phyloP scores from a whole-genome alignment of 2,888 invertebrate genomes.

The Mythimna pallens region DNA sequence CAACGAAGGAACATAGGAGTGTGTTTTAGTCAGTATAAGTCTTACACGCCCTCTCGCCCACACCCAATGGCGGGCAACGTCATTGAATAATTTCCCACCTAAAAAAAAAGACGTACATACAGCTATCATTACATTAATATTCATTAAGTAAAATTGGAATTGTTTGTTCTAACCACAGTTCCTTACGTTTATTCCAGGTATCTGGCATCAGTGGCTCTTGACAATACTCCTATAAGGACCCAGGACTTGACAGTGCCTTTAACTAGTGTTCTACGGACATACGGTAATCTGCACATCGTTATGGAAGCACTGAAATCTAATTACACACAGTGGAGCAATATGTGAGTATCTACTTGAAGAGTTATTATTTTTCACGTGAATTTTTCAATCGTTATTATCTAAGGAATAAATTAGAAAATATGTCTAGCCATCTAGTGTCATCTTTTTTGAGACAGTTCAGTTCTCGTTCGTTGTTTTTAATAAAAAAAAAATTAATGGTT shows the following conservation, averaged over 20 bases:
- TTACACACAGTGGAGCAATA: slow-evolving; percentile 77
- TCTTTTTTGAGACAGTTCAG: not conserved
- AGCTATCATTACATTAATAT: too few species aligned
- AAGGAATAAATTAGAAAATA: too few species aligned
- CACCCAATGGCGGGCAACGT: too few species aligned
- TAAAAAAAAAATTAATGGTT: too few species aligned
- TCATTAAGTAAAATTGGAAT: too few species aligned
- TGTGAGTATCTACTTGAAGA: slow-evolving; percentile 73
- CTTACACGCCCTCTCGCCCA: too few species aligned
- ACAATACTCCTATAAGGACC: slow-evolving; percentile 79
- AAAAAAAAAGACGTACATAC: too few species aligned
- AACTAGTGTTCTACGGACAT: slow-evolving; percentile 86
- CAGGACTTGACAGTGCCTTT: slow-evolving; percentile 86
- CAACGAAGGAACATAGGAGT: too few species aligned
- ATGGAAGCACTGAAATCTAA: slow-evolving; percentile 87
- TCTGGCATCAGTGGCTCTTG: slow-evolving; percentile 77
- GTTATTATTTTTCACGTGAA: not conserved
- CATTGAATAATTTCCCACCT: too few species aligned
- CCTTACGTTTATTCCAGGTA: slow-evolving; percentile 73
- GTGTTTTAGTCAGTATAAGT: too few species aligned
- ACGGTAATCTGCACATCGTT: slow-evolving; percentile 89
- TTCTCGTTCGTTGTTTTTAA: not conserved
- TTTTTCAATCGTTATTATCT: too few species aligned
- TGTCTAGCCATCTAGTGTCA: not conserved
- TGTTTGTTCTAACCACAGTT: not conserved